Conservation (phyloP, 64 coral and sea anemone genomes). For the Pocillopora verrucosa region DNA sequence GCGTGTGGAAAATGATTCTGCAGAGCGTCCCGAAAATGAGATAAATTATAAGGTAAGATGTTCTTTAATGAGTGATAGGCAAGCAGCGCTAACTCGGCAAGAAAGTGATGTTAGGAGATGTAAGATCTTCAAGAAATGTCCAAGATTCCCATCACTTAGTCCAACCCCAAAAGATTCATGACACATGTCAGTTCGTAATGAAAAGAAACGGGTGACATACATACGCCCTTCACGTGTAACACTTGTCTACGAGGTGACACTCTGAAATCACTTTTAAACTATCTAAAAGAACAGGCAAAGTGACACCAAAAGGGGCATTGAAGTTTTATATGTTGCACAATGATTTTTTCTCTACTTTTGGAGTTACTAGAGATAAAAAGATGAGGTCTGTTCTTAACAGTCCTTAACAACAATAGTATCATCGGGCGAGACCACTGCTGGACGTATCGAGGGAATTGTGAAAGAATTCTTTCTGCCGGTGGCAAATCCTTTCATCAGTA, state of each 20-base stretch:
- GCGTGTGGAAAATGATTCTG: neutral
- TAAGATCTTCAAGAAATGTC: neutral
- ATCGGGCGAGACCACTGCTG: neutral
- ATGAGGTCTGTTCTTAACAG: too few relatives aligned
- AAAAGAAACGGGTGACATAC: too few relatives aligned
- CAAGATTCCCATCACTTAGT: neutral
- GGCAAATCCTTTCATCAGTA: neutral
- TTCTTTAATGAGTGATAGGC: neutral
- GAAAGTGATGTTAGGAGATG: neutral
- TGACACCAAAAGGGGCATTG: too few relatives aligned
- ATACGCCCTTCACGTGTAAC: too few relatives aligned
- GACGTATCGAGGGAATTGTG: neutral
- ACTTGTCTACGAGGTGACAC: too few relatives aligned
- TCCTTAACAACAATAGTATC: neutral
- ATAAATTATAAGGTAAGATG: neutral
- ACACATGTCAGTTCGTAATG: too few relatives aligned
- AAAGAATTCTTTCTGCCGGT: neutral
- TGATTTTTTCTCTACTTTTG: too few relatives aligned
- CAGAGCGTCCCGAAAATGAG: neutral
- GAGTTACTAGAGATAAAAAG: too few relatives aligned
- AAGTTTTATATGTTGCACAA: too few relatives aligned
- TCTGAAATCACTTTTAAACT: too few relatives aligned
- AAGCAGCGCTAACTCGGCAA: neutral
- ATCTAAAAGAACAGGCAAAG: too few relatives aligned
- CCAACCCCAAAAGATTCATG: neutral